Evolutionary conservation across 2,113 vertebrate species (phyloP), one percentile per base, ranked within the genome.

Genomic region (Paracanthobrama guichenoti): DNA sequence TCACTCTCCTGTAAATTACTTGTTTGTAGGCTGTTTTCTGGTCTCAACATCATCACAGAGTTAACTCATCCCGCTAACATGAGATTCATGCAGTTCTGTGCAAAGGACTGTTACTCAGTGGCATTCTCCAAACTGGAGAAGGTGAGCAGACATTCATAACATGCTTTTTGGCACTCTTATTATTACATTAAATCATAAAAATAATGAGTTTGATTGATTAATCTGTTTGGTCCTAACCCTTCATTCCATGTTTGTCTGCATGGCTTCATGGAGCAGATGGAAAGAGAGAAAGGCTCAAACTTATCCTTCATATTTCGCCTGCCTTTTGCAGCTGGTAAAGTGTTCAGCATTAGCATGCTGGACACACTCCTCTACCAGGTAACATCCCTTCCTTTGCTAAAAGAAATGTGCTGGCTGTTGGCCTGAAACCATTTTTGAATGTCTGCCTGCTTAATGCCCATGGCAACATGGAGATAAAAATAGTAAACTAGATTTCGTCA

Each of bases 21-120:
- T 0, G 46, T 66, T 28, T 22, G 4, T 42, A 96, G 95, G 90
- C 81, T 96, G 60, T 96, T 96, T 62, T 94, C 95, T 6, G 92
- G 90, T 24, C 92, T 96, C 0, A 94, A 94, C 11, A 95, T 96
- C 89, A 96, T 95, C 90, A 96, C 95, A 0, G 95, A 96, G 90
- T 92, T 96, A 84, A 95, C 95, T 0, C 95, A 96, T 84, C 94
- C 94, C 0, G 95, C 95, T 83, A 96, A 96, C 90, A 96, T 96
- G 95, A 94, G 94, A 81, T 96, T 96, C 86, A 95, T 95, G 95
- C 95, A 95, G 90, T 96, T 96, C 87, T 93, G 93, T 86, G 94
- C 93, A 60, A 96, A 96, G 89, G 95, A 96, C 88, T 92, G 93
- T 87, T 94, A 94, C 86, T 94, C 95, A 8, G 90, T 93, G 82